These are phyloP conservation scores for Esperia sulphurella DNA, from an alignment of 2,888 invertebrate species.

Conservation along the genomic window DNA sequence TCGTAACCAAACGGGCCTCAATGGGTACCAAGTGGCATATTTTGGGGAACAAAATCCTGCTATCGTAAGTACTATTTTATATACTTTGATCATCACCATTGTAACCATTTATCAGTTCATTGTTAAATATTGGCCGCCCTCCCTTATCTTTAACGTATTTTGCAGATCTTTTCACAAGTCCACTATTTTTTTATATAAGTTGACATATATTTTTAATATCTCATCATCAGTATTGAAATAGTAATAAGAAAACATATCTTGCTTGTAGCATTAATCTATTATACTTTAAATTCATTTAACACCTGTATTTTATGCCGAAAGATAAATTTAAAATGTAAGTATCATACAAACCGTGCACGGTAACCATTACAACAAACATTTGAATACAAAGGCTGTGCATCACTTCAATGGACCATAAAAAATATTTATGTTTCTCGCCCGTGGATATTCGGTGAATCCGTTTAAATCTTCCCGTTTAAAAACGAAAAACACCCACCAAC, in stretches of 20 bases:
- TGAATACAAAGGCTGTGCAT: slow-evolving; percentile 76
- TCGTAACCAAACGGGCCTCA: slow-evolving; percentile 90
- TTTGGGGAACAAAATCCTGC: slow-evolving; percentile 78
- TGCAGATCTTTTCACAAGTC: no score
- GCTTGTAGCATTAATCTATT: no score
- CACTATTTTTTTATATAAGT: no score
- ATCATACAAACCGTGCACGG: slow-evolving; percentile 46
- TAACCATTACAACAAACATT: slow-evolving; percentile 71
- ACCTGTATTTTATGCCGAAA: slow-evolving; percentile 19
- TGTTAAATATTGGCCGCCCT: no score
- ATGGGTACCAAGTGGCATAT: slow-evolving; percentile 92
- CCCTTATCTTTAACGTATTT: no score
- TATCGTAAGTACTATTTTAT: slow-evolving; percentile 68
- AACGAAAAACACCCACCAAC: slow-evolving; percentile 43
- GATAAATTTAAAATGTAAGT: slow-evolving; percentile 8
- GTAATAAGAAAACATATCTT: no score
- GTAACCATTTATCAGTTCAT: no score
- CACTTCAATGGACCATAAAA: slow-evolving; percentile 78
- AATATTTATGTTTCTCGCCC: slow-evolving; percentile 73
- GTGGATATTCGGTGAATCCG: slow-evolving; percentile 63
- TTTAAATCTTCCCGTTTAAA: slow-evolving; percentile 63
- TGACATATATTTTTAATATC: no score
- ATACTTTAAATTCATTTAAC: slow-evolving; percentile 13
- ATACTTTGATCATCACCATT: no score
- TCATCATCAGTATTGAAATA: no score